Conservation (phyloP, 2,797 vertebrate species). For the Sylvia borin region DNA sequence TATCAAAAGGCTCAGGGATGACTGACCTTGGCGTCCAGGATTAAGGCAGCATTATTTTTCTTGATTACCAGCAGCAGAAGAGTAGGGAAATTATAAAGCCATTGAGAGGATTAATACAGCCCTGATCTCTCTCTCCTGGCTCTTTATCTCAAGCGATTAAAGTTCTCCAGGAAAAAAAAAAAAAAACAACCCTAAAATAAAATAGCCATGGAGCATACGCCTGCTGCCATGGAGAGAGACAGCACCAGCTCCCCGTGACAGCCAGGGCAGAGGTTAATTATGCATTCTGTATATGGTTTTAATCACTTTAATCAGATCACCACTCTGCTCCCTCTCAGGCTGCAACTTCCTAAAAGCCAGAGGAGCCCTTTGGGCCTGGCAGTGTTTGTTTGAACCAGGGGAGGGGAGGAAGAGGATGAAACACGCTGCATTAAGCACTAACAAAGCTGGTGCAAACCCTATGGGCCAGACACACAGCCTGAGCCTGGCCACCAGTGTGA, state of each 20-base stretch:
- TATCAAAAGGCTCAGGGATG: slow-evolving; percentile 60
- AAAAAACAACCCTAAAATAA: slow-evolving; percentile 18
- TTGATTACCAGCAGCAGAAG: slow-evolving; percentile 75
- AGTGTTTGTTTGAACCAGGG: not conserved
- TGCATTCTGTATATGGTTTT: slow-evolving; percentile 74
- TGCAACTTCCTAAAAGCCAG: slow-evolving; percentile 63
- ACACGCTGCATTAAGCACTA: not conserved
- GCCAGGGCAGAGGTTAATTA: slow-evolving; percentile 77
- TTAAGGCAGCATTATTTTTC: slow-evolving; percentile 76
- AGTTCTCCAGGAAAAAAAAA: slow-evolving; percentile 66
- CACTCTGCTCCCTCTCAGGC: slow-evolving; percentile 8
- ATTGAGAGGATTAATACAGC: slow-evolving; percentile 79
- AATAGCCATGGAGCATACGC: slow-evolving; percentile 59
- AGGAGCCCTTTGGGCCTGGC: slow-evolving; percentile 2
- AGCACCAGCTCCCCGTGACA: slow-evolving; percentile 67
- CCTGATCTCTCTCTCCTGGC: slow-evolving; percentile 74
- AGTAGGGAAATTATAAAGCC: slow-evolving; percentile 78
- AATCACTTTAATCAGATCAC: slow-evolving; percentile 78
- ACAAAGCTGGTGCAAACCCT: not conserved
- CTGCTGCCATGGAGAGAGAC: slow-evolving; percentile 68
- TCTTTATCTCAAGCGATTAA: slow-evolving; percentile 81
- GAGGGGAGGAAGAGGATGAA: slow-evolving; percentile 5
- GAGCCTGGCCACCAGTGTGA: not conserved
- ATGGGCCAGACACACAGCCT: not conserved
- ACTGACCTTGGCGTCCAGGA: slow-evolving; percentile 71